Conservation (phyloP, 2,113 vertebrate species). For the Merops nubicus region DNA sequence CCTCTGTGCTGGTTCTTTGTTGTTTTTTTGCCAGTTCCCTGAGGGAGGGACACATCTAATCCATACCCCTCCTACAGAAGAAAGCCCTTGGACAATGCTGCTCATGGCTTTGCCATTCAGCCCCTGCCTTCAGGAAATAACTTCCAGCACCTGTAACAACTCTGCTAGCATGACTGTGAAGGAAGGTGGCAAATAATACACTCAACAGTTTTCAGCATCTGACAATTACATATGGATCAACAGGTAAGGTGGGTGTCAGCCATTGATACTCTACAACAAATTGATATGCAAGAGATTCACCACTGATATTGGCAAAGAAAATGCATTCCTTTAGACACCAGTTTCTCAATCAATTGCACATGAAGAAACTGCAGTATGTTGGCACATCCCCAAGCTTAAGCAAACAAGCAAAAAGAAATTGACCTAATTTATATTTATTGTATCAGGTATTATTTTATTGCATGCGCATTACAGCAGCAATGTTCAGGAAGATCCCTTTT, state of each 20-base stretch:
- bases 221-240: background rate
- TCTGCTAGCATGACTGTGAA: background rate
- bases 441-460: background rate
- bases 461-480: background rate
- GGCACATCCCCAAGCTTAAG: background rate
- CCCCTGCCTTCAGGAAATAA: background rate
- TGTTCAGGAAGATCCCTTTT: background rate
- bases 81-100: background rate
- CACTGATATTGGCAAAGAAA: background rate
- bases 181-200: background rate
- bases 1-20: background rate
- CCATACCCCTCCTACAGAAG: background rate
- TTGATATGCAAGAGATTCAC: background rate
- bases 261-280: background rate
- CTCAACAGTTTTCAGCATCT: background rate
- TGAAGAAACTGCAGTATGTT: background rate
- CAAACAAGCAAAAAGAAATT: background rate
- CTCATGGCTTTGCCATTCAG: background rate
- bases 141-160: background rate
- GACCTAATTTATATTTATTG: background rate
- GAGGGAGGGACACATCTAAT: background rate
- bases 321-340: background rate
- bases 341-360: background rate
- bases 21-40: background rate
- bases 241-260: background rate